Evolutionary conservation across 2,797 vertebrate genomes (phyloP).

Genomic region (Atherinosoma microstoma): DNA sequence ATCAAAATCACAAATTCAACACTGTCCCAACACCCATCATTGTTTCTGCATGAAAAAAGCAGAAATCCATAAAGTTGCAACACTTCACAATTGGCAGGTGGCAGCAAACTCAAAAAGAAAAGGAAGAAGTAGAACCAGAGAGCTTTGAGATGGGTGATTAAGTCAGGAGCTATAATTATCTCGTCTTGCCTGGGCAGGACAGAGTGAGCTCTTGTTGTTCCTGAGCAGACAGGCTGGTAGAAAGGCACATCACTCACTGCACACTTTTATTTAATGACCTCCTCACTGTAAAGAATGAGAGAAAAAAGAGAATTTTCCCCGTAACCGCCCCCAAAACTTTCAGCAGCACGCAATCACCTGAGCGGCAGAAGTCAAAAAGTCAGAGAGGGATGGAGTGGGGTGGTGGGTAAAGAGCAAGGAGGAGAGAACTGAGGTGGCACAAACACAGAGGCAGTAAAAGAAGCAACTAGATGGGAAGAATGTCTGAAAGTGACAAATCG

Average conservation of each 20-base stretch:
- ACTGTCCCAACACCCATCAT: slow-evolving; percentile 59
- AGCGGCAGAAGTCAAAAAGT: slow-evolving; percentile 37
- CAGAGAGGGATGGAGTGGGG: neutral
- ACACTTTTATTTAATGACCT: slow-evolving; percentile 80
- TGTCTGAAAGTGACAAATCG: slow-evolving; percentile 69
- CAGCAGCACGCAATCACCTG: slow-evolving; percentile 68
- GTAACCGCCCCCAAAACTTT: slow-evolving; percentile 64
- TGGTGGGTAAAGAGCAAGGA: slow-evolving; percentile 14
- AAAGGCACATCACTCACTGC: slow-evolving; percentile 66
- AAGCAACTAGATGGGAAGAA: slow-evolving; percentile 58
- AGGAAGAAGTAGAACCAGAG: slow-evolving; percentile 44
- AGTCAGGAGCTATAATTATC: slow-evolving; percentile 72
- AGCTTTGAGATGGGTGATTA: slow-evolving; percentile 75
- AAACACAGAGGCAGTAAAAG: slow-evolving; percentile 52
- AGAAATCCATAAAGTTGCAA: slow-evolving; percentile 59
- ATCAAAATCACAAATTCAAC: slow-evolving; percentile 29
- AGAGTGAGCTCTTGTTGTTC: slow-evolving; percentile 72
- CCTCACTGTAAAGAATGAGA: slow-evolving; percentile 66
- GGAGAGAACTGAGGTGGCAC: slow-evolving; percentile 12
- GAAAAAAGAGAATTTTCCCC: slow-evolving; percentile 48
- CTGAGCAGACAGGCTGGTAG: slow-evolving; percentile 58
- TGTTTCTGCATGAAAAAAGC: slow-evolving; percentile 58
- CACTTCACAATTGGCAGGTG: slow-evolving; percentile 46
- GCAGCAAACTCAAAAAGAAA: slow-evolving; percentile 46
- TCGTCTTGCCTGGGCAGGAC: slow-evolving; percentile 78